Base-by-base conservation (phyloP, 1,140 invertebrate species). In the Bathynomus jamesi region DNA sequence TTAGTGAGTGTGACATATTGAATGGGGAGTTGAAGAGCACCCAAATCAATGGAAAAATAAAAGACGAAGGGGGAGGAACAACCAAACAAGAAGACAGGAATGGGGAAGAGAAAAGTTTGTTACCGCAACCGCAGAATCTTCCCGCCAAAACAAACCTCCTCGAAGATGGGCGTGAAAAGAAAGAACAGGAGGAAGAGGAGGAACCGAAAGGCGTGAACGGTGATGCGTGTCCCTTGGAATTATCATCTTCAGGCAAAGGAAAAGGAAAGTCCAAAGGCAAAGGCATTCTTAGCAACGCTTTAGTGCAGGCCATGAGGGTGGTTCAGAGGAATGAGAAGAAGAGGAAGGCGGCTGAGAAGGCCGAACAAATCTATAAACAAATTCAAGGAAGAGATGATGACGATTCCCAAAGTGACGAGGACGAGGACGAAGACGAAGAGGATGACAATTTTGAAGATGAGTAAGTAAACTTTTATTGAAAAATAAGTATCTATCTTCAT, bases 361-460 rank as follows among this genome's bases (percentile, higher is more conserved):
- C 78, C 7, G 73, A 74, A 11, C 72, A 70, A 27, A 69, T 81
- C n/a, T 81, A 81, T 46, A 76, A 74, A 62, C 77, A 77, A 32
- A 73, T 83, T n/a, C n/a, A n/a, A n/a, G n/a, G n/a, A n/a, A 69
- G 79, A 27, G 81, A 75, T 28, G 76, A 67, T 7, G 69, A 66
- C 1, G 27, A 62, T 53, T 64, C 40, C 27, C 65, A 71, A 31
- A 67, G 61, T 25, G 53, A 72, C 25, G 66, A 84, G 71, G 85
- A 87, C 27, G 85, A 86, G 17, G 86, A 76, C 5, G 71, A 70
- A 13, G 74, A 78, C 27, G 76, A 80, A 27, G 76, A 77, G 11
- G 73, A 71, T 4, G 80, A 83, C 73, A 81, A 78, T 28, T 78
- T 74, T 80, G 79, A 81, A 17, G 78, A 78, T 63, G 74, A 74